Evolutionary conservation across 2,797 vertebrate genomes (phyloP).

Genomic region (Malurus splendens): DNA sequence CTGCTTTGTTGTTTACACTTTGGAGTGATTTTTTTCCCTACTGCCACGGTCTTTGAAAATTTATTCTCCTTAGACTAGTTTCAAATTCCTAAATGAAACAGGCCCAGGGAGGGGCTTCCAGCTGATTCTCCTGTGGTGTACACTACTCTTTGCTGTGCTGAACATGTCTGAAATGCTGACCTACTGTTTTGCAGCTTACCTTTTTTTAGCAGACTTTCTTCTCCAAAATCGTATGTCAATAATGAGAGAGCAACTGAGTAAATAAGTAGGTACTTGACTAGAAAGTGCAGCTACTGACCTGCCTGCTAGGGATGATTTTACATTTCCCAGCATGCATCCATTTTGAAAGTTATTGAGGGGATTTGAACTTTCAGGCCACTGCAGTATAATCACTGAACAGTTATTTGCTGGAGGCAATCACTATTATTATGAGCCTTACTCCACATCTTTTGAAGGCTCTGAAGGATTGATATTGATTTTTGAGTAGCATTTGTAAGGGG

Average conservation of each 20-base stretch:
- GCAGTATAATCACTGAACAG: neutral
- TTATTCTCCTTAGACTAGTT: neutral
- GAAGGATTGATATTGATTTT: slow-evolving; percentile 24
- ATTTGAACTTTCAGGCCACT: neutral
- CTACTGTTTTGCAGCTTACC: neutral
- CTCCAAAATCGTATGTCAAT: neutral
- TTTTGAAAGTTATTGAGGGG: neutral
- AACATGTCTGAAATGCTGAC: neutral
- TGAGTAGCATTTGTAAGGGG: neutral
- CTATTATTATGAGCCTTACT: neutral
- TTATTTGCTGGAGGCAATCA: neutral
- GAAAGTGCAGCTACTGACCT: neutral
- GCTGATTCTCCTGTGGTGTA: neutral
- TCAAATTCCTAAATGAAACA: neutral
- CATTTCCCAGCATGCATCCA: neutral
- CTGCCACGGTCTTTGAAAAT: neutral
- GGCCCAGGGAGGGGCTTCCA: neutral
- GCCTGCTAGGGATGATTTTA: neutral
- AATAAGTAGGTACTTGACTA: neutral
- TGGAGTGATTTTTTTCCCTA: neutral
- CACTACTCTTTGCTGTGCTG: neutral
- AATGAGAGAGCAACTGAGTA: neutral
- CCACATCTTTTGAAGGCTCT: neutral
- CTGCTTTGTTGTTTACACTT: neutral
- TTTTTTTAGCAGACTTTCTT: neutral